These are phyloP conservation scores for Sebastes oblongus DNA, from an alignment of 2,797 vertebrate species.

Conservation along the genomic window DNA sequence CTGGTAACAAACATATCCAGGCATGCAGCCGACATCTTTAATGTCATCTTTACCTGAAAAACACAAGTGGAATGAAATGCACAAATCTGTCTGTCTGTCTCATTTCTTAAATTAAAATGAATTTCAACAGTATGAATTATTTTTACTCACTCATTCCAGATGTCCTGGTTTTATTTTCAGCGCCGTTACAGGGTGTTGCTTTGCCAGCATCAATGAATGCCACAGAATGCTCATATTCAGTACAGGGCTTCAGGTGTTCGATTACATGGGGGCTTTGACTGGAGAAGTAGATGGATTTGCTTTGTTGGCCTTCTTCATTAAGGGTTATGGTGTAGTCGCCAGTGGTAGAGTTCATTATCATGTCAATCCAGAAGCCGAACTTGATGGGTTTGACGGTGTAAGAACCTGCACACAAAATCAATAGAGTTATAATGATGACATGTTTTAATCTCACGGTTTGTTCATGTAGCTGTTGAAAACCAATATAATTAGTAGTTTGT, in stretches of 20 bases:
- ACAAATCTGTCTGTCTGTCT: not conserved
- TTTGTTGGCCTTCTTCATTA: not conserved
- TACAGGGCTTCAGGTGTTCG: too few species aligned
- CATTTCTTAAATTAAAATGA: not conserved
- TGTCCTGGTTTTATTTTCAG: rapidly evolving
- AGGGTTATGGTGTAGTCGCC: rapidly evolving
- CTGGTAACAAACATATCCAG: constrained; percentile 20
- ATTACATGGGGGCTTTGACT: too few species aligned
- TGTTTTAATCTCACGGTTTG: too few species aligned
- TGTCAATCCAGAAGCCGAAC: constrained; percentile 19
- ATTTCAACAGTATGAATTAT: not conserved
- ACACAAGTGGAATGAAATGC: constrained; percentile 2
- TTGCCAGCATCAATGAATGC: too few species aligned
- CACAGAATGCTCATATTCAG: too few species aligned
- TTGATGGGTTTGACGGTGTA: not conserved
- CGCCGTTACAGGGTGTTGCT: not conserved
- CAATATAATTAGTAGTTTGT: too few species aligned
- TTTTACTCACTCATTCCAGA: not conserved
- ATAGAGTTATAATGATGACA: not conserved
- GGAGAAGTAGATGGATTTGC: rapidly evolving
- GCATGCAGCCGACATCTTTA: rapidly evolving
- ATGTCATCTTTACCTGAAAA: constrained; percentile 2
- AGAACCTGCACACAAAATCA: constrained; percentile 44
- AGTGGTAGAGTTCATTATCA: rapidly evolving
- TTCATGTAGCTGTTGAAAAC: too few species aligned